Evolutionary conservation across 2,797 vertebrate species (phyloP).

Genomic region (Girardinus metallicus): DNA sequence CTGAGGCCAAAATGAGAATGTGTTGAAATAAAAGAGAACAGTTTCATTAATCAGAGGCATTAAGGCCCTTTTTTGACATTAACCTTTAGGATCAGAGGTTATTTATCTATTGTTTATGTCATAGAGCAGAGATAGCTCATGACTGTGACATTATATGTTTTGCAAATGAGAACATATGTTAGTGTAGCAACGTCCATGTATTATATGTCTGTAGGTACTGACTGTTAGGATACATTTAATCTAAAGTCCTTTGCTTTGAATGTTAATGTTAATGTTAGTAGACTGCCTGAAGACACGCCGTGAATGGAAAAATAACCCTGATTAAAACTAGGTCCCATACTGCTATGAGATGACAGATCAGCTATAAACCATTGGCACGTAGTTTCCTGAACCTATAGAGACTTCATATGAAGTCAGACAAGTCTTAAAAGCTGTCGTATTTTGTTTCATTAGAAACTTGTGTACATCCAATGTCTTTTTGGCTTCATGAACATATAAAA

Average conservation of each 20-base stretch:
- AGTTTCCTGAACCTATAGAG: constrained; percentile 54
- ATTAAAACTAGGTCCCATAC: constrained; percentile 60
- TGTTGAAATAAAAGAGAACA: not conserved
- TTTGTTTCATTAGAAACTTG: constrained; percentile 58
- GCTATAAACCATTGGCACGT: constrained; percentile 70
- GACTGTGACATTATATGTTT: constrained; percentile 10
- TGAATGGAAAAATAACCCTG: constrained; percentile 69
- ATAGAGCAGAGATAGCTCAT: constrained; percentile 6
- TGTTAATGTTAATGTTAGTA: constrained; percentile 19
- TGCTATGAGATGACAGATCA: constrained; percentile 57
- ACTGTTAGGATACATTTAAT: not conserved
- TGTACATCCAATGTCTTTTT: constrained; percentile 63
- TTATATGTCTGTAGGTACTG: constrained; percentile 2
- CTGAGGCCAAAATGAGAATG: constrained; percentile 43
- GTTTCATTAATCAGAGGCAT: constrained; percentile 56
- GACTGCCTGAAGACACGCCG: constrained; percentile 60
- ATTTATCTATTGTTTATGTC: constrained; percentile 7
- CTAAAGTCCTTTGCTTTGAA: constrained; percentile 12
- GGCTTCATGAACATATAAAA: constrained; percentile 65
- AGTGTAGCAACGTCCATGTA: not conserved
- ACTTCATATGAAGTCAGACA: constrained; percentile 63
- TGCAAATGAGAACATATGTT: constrained; percentile 4
- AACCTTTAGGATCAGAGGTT: constrained; percentile 20
- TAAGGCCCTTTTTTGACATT: constrained; percentile 17
- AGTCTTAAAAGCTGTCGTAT: constrained; percentile 51